Base-by-base conservation (phyloP, 2,113 vertebrate species). In the Phainopepla nitens region DNA sequence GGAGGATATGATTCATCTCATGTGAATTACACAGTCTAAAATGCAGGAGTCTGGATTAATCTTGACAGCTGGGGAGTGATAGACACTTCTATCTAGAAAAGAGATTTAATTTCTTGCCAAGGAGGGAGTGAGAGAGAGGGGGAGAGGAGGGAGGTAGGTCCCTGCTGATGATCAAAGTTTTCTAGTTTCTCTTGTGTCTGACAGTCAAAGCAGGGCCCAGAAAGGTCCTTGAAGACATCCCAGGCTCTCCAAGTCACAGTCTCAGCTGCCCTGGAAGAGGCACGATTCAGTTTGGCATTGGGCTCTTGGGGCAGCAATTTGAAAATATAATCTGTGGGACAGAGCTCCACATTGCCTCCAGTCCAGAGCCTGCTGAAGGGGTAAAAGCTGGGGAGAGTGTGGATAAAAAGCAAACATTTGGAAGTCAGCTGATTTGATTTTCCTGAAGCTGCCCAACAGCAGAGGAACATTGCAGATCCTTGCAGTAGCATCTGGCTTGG, bases 211-310 rank as follows among this genome's bases (percentile, higher is more conserved):
- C 31, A n/a, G 45, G 15, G 20, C 11, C 8, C 2, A 2, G 21
- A 10, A 9, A 41, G 9, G 33, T 25, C 47, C 57, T 36, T 50
- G 39, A 44, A 45, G 44, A 49, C 1, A 3, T 51, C 24, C 22
- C 64, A 35, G 17, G 6, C 27, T 56, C 15, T n/a, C 18, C 0
- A 0, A 7, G 18, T 57, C 2, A 0, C 22, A 61, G 23, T 27
- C 33, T 62, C 31, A 27, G 41, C 68, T 57, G 19, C 23, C 16
- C n/a, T 28, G 27, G 47, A 24, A 77, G 11, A 3, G 0, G 8
- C 35, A n/a, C 4, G 0, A 28, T 33, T 49, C 33, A 11, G 7
- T 61, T 53, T 70, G 27, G 11, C 19, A 3, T 2, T 21, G 15
- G 16, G 15, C 13, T 49, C 25, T 11, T 6, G 31, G 23, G n/a